Base-by-base conservation (phyloP, 92 coral and sea anemone species). In the Metridium senile region DNA sequence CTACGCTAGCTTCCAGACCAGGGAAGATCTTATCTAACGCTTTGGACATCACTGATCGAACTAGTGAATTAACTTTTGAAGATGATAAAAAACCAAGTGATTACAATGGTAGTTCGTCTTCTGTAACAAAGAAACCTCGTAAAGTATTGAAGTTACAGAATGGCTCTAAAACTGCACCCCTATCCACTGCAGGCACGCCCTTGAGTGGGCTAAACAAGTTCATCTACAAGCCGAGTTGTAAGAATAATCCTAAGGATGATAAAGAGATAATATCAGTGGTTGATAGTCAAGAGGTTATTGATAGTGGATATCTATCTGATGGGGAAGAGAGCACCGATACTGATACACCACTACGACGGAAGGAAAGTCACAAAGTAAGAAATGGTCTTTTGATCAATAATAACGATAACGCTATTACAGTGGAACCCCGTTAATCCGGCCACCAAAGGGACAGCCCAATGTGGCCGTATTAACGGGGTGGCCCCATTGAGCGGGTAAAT, bases 241-340 rank as follows among this genome's bases (percentile, higher is more conserved):
- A 33, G 18, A 33, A 1, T 11, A 64, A n/a, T n/a, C n/a, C n/a
- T n/a, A n/a, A 8, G 10, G 43, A 23, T 27, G 57, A 62, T n/a
- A 47, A 23, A 21, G 46, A 18, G 53, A 22, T 22, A 13, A 28
- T 20, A 28, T 39, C 35, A 16, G 25, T 16, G 11, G 11, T 17
- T 21, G 68, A 18, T 32, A n/a, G 57, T 11, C 33, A 33, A 28
- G 62, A 26, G 51, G 74, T 13, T 51, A 19, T 28, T 66, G 97
- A 91, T 22, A 91, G 97, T 68, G 97, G 97, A 27, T 91, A 88
- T 70, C 33, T 91, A 72, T 91, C 97, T 22, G 97, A 91, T 57
- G 83, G 58, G 10, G 96, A 87, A 51, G 85, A 72, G 62, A 88
- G 88, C 34, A 85, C 93, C 28, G 93, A 88, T 58, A 47, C 88